Conservation (phyloP, 1,140 invertebrate species). For the Camponotus floridanus region DNA sequence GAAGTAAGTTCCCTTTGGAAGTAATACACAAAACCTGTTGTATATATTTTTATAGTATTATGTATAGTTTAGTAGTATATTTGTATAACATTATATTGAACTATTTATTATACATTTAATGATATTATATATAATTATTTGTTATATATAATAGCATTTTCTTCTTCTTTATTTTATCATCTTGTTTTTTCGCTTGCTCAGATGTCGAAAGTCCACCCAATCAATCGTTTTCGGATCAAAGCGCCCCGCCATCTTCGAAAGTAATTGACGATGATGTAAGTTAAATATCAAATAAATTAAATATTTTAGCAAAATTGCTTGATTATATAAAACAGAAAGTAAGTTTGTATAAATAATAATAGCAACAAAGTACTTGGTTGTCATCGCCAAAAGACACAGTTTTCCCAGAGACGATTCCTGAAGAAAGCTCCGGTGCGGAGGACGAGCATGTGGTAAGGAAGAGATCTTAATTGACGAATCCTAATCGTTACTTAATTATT, state of each 20-base stretch:
- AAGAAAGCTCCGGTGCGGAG: slow-evolving; percentile 96
- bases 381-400: slow-evolving; percentile 94
- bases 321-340: slow-evolving; percentile 12
- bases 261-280: slow-evolving; percentile 83
- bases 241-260: slow-evolving; percentile 73
- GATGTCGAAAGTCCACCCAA: slow-evolving; percentile 88
- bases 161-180: background rate
- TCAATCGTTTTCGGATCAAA: slow-evolving; percentile 88
- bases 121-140: too few species aligned
- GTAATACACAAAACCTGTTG: background rate
- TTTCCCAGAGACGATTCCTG: slow-evolving; percentile 96
- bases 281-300: slow-evolving; percentile 30
- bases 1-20: slow-evolving; percentile 84
- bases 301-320: background rate
- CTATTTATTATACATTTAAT: background rate
- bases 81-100: background rate
- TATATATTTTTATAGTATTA: background rate
- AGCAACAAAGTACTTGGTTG: slow-evolving; percentile 89
- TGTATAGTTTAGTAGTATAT: background rate
- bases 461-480: slow-evolving; percentile 51
- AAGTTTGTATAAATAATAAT: slow-evolving; percentile 29
- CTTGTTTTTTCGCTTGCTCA: slow-evolving; percentile 65
- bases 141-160: background rate
- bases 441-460: slow-evolving; percentile 93
- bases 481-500: background rate